Base-by-base conservation (phyloP, 2,888 invertebrate species). In the Spisula solida region DNA sequence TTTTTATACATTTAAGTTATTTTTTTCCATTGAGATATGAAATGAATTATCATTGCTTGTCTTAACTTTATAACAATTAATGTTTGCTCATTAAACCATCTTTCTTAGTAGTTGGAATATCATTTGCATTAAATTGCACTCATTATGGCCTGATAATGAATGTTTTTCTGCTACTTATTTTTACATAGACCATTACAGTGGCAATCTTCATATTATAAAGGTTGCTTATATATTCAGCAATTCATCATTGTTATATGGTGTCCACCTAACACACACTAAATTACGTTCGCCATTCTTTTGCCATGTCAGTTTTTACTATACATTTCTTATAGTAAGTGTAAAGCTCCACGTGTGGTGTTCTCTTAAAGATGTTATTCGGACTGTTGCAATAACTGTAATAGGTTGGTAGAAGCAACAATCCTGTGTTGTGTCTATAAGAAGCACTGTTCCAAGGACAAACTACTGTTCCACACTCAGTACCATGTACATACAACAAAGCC, bases 161-260 rank as follows among this genome's bases (percentile, higher is more conserved):
- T 55, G 31, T 25, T 29, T 25, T 81, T 81, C 48, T 81, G 0
- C 14, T 8, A 29, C 18, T 29, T 31, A 31, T 81, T 81, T 81
- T 16, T 55, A 18, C 16, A n/a, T 29, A 25, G 55, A 55, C 80
- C 47, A 31, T 81, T 81, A 55, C 31, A 1, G 29, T 34, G 14
- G 75, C 16, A 75, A 16, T 75, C 75, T 18, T 75, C 75, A 18
- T 14, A 18, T 34, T 18, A 34, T 34, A 75, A 75, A 75, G 75
- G 75, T 75, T 75, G 75, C 25, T 75, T 75, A 75, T 75, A 25
- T 75, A 34, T 75, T 75, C 34, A 75, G 29, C 25, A 75, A 75
- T 75, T 34, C 75, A 75, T 75, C 75, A 75, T 75, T 75, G 75
- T 75, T 75, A 75, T 75, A 34, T 75, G 75, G 75, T 75, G 75